These are phyloP conservation scores for Micromesistius poutassou DNA, from an alignment of 2,797 vertebrate genomes.

Conservation along the genomic window DNA sequence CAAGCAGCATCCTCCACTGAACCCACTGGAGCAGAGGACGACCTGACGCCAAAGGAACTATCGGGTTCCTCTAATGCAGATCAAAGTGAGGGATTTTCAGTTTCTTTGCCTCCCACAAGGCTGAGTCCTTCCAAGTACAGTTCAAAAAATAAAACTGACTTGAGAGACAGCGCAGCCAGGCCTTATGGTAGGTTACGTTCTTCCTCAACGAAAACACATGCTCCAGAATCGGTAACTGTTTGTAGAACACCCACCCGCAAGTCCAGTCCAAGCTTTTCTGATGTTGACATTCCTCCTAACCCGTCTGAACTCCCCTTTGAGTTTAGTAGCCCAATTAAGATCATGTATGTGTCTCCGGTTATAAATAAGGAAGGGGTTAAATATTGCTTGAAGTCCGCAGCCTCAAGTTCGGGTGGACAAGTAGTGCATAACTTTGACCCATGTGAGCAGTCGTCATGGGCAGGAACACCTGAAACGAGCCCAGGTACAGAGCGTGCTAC, in stretches of 20 bases:
- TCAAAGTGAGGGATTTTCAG: slow-evolving; percentile 17
- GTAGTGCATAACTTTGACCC: slow-evolving; percentile 73
- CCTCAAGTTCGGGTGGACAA: slow-evolving; percentile 64
- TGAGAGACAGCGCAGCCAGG: slow-evolving; percentile 20
- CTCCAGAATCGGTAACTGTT: slow-evolving; percentile 15
- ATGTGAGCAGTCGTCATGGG: slow-evolving; percentile 66
- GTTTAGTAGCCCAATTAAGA: slow-evolving; percentile 91
- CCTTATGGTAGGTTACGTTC: slow-evolving; percentile 39
- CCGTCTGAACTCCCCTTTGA: slow-evolving; percentile 49
- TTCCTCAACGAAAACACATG: slow-evolving; percentile 45
- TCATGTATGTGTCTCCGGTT: slow-evolving; percentile 93
- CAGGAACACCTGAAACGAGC: slow-evolving; percentile 57
- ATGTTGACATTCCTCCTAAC: slow-evolving; percentile 29
- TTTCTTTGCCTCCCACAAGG: slow-evolving; percentile 27
- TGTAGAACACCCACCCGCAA: slow-evolving; percentile 27
- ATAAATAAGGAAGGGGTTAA: slow-evolving; percentile 82
- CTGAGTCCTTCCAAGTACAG: slow-evolving; percentile 28
- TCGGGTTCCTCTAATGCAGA: slow-evolving; percentile 17
- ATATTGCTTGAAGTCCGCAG: slow-evolving; percentile 87
- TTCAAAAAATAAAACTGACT: slow-evolving; percentile 31
- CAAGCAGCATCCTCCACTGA: slow-evolving; percentile 21
- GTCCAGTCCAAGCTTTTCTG: slow-evolving; percentile 1
- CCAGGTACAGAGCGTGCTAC: slow-evolving; percentile 26
- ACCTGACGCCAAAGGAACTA: slow-evolving; percentile 25
- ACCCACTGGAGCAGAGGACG: slow-evolving; percentile 23